Evolutionary conservation across 2,888 invertebrate genomes (phyloP).

Genomic region (Chrysolina americana): DNA sequence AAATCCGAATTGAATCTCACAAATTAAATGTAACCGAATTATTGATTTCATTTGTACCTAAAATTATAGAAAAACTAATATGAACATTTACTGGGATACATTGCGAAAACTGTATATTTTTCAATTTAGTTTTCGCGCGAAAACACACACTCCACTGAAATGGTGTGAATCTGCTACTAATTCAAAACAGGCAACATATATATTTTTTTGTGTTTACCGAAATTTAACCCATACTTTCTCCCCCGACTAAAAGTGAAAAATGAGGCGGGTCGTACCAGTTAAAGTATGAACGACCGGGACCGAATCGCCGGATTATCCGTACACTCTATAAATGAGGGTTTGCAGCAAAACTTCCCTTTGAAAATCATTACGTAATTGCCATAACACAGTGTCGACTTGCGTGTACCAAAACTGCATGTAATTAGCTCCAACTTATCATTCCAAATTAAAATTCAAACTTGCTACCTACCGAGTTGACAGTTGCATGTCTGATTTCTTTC

Average conservation of each 20-base stretch:
- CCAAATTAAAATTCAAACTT: constrained; percentile 57
- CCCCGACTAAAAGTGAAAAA: not conserved
- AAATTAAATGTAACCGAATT: too few species aligned
- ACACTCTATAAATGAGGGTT: constrained; percentile 23
- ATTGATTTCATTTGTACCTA: too few species aligned
- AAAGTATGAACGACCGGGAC: not conserved
- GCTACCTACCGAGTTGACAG: constrained; percentile 54
- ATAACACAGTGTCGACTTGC: constrained; percentile 44
- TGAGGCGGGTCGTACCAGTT: not conserved
- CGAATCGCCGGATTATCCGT: constrained; percentile 30
- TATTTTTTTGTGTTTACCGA: too few species aligned
- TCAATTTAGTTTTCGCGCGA: too few species aligned
- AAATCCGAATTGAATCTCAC: too few species aligned
- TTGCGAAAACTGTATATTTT: too few species aligned
- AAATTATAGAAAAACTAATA: too few species aligned
- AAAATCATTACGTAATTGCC: constrained; percentile 50
- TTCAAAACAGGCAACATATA: too few species aligned
- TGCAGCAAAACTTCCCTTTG: constrained; percentile 43
- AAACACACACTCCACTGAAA: too few species aligned
- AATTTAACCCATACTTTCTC: too few species aligned
- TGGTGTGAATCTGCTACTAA: too few species aligned
- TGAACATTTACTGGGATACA: too few species aligned
- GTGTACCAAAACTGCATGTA: constrained; percentile 53
- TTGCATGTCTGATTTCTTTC: constrained; percentile 55
- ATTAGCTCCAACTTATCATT: constrained; percentile 58